Percentiles rank a stretch among this genome's conserved stretches.
Evolutionary conservation across 2,113 vertebrate species (phyloP).

Genomic region (Speoplatyrhinus poulsoni): DNA sequence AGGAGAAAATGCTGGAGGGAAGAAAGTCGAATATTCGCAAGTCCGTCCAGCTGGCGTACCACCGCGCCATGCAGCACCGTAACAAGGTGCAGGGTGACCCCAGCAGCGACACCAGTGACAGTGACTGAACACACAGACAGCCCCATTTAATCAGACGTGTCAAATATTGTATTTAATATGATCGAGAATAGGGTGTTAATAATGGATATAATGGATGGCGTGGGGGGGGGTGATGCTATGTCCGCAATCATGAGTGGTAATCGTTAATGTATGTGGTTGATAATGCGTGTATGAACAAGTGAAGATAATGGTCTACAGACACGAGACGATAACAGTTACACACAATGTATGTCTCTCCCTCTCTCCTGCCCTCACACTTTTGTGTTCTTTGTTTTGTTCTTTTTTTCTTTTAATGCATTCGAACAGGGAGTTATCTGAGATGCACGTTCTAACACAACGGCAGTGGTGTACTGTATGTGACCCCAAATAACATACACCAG

Average conservation of each 20-base stretch:
- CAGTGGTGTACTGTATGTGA: conserved; percentile 6
- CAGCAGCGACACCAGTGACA: conserved; percentile 96
- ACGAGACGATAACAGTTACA: conserved; percentile 34
- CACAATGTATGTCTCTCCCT: conserved; percentile 13
- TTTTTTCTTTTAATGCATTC: conserved; percentile 13
- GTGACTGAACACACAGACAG: conserved; percentile 75
- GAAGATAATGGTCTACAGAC: conserved; percentile 48
- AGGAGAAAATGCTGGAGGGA: conserved; percentile 98
- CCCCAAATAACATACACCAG: background rate
- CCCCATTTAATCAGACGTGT: conserved; percentile 68
- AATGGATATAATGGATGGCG: conserved; percentile 20
- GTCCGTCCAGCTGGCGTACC: conserved; percentile 97
- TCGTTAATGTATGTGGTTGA: conserved; percentile 35
- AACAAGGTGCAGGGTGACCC: conserved; percentile 98
- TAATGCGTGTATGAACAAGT: conserved; percentile 49
- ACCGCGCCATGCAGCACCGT: conserved; percentile 97
- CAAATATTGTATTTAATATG: conserved; percentile 76
- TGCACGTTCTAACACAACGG: conserved; percentile 17
- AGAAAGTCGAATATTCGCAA: conserved; percentile 98
- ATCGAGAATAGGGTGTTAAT: conserved; percentile 47
- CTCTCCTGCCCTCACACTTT: background rate
- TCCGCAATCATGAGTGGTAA: conserved; percentile 50
- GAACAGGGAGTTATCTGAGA: conserved; percentile 27
- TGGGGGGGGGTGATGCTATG: conserved; percentile 37
- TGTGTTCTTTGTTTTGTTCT: no score